Percentiles rank a stretch among this genome's conserved stretches.
These are phyloP conservation scores for Oreochromis mossambicus DNA, from an alignment of 2,797 vertebrate genomes.

Conservation along the genomic window DNA sequence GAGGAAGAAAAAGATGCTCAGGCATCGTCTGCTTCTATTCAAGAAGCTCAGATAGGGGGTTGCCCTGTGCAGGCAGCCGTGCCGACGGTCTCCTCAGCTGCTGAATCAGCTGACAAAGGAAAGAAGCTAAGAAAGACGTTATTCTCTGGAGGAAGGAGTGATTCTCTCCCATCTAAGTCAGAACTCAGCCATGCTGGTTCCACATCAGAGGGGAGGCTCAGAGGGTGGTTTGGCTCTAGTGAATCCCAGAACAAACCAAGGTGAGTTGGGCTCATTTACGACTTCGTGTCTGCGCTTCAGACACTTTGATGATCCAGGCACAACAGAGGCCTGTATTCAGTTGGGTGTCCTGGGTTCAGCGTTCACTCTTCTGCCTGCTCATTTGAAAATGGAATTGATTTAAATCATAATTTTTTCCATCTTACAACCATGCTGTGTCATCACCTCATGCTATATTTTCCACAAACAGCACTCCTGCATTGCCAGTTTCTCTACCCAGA, in stretches of 20 bases:
- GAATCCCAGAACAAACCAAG: constrained; percentile 91
- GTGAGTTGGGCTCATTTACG: constrained; percentile 73
- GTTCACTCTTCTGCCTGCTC: constrained; percentile 38
- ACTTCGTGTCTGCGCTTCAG: not conserved
- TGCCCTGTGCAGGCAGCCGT: constrained; percentile 49
- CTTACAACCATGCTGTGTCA: constrained; percentile 38
- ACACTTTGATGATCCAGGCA: constrained; percentile 1
- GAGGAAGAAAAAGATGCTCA: constrained; percentile 67
- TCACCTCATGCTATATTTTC: constrained; percentile 29
- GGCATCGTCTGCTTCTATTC: constrained; percentile 23
- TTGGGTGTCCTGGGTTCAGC: constrained; percentile 17
- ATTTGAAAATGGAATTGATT: constrained; percentile 44
- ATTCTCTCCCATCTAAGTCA: constrained; percentile 67
- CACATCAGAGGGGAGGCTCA: constrained; percentile 78
- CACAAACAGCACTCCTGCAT: constrained; percentile 20
- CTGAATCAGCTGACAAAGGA: constrained; percentile 55
- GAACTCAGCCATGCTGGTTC: constrained; percentile 19
- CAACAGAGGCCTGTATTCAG: constrained; percentile 5
- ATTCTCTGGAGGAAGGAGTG: constrained; percentile 84
- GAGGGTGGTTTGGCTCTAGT: constrained; percentile 85
- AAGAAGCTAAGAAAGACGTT: constrained; percentile 79
- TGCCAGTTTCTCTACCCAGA: constrained; percentile 7
- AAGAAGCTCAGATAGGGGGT: constrained; percentile 57
- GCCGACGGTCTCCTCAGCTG: constrained; percentile 20
- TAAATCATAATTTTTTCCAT: constrained; percentile 29